Percentiles rank a stretch among this genome's conserved stretches.
Evolutionary conservation across 2,113 vertebrate genomes (phyloP).

Genomic region (Chelonoidis abingdonii): DNA sequence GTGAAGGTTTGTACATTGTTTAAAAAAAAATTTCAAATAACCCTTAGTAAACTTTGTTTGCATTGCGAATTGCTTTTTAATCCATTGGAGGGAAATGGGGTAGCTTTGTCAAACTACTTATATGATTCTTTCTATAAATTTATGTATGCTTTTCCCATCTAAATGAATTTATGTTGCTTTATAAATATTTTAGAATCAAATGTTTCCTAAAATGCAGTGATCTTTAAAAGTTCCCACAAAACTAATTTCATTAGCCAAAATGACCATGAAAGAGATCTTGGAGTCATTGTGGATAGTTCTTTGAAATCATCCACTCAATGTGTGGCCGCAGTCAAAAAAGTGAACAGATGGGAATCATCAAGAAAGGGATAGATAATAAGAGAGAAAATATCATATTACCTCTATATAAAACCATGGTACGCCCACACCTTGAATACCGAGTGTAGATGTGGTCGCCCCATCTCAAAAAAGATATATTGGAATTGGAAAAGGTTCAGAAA

Average conservation of each 20-base stretch:
- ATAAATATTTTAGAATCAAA: background rate
- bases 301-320: too few species aligned
- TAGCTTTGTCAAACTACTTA: background rate
- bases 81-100: background rate
- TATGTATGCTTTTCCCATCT: background rate
- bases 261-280: background rate
- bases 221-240: background rate
- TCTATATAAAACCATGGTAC: too few species aligned
- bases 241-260: background rate
- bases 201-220: background rate
- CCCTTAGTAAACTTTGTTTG: background rate
- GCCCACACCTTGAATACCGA: too few species aligned
- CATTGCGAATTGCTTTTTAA: conserved; percentile 15
- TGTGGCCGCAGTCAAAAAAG: too few species aligned
- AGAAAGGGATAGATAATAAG: too few species aligned
- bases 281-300: too few species aligned
- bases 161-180: background rate
- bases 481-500: too few species aligned
- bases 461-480: too few species aligned
- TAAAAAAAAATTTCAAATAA: conserved; percentile 34
- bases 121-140: background rate
- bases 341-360: too few species aligned
- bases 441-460: too few species aligned
- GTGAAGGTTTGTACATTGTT: background rate
- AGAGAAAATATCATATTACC: too few species aligned